Conservation (phyloP, 2,113 vertebrate species). For the Neolamprologus sp. region DNA sequence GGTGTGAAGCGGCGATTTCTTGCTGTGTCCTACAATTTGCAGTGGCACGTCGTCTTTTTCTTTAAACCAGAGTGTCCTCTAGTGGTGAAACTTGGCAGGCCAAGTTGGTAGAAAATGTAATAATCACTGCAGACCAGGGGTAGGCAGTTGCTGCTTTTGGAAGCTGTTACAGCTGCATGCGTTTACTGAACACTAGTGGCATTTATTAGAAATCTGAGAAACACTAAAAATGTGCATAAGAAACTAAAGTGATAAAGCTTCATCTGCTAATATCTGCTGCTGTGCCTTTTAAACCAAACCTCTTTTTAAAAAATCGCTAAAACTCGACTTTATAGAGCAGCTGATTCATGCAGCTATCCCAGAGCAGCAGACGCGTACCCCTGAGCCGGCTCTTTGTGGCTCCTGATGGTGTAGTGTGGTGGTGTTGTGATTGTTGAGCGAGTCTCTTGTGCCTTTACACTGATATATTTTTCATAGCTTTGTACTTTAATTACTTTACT, state of each 20-base stretch:
- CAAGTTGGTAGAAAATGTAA: slow-evolving; percentile 67
- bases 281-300: neutral
- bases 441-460: slow-evolving; percentile 64
- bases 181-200: neutral
- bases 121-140: slow-evolving; percentile 27
- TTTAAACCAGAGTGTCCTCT: slow-evolving; percentile 66
- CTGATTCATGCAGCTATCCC: neutral
- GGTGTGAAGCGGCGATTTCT: slow-evolving; percentile 23
- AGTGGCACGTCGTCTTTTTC: slow-evolving; percentile 43
- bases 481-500: slow-evolving; percentile 62
- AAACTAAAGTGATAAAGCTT: neutral
- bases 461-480: slow-evolving; percentile 67
- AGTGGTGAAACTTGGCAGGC: slow-evolving; percentile 82
- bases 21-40: slow-evolving; percentile 60
- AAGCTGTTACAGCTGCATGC: neutral
- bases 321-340: neutral
- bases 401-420: slow-evolving; percentile 53
- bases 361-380: neutral
- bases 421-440: slow-evolving; percentile 57
- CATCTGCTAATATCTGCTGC: neutral
- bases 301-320: neutral
- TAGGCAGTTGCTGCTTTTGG: neutral
- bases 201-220: neutral
- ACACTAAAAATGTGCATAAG: neutral
- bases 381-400: slow-evolving; percentile 34